These are phyloP conservation scores for Lates calcarifer DNA, from an alignment of 2,113 vertebrate species.

Conservation along the genomic window DNA sequence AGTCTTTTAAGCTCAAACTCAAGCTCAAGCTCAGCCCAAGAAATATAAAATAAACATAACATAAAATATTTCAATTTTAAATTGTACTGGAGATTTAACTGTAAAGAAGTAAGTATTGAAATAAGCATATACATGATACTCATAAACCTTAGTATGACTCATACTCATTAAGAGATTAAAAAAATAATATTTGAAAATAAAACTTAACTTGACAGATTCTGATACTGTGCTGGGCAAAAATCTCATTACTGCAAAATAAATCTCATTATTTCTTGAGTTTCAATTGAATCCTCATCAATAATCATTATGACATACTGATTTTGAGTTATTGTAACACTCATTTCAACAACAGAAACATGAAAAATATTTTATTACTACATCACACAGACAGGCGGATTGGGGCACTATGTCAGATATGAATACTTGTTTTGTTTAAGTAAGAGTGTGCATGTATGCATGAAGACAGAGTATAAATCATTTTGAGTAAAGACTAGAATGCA, in stretches of 20 bases:
- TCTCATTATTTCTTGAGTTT: neutral
- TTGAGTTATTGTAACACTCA: neutral
- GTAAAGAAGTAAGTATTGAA: neutral
- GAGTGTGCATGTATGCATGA: neutral
- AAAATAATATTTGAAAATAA: neutral
- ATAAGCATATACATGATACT: neutral
- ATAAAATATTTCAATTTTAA: neutral
- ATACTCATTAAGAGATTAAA: neutral
- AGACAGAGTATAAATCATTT: neutral
- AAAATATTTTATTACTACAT: neutral
- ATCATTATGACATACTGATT: neutral
- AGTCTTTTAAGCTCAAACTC: neutral
- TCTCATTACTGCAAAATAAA: no score
- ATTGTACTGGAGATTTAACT: neutral
- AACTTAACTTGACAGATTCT: neutral
- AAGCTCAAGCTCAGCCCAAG: neutral
- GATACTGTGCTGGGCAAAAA: neutral
- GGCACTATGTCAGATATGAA: neutral
- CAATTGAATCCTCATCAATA: neutral
- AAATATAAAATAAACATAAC: neutral
- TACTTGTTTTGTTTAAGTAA: neutral
- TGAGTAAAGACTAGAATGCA: neutral
- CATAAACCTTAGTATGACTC: neutral
- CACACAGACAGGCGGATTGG: neutral
- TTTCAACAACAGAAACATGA: neutral